These are phyloP conservation scores for Limnephilus rhombicus DNA, from an alignment of 2,888 invertebrate genomes.

Conservation along the genomic window DNA sequence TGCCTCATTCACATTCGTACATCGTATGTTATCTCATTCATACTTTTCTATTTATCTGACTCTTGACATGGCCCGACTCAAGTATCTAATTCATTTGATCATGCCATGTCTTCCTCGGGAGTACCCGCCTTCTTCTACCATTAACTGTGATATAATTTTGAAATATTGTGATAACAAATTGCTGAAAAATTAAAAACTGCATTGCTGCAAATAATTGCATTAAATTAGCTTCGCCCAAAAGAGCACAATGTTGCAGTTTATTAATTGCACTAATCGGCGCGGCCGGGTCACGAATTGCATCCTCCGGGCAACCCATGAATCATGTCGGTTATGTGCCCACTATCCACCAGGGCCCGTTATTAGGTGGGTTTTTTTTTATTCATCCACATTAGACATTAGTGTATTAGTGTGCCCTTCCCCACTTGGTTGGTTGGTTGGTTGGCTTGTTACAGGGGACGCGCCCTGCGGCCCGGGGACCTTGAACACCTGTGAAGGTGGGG, in stretches of 20 bases:
- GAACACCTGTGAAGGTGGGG: conserved; percentile 30
- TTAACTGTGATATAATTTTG: too few species aligned
- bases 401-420: not conserved
- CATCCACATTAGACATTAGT: not conserved
- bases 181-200: not conserved
- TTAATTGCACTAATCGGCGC: not conserved
- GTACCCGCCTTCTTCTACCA: too few species aligned
- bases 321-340: not conserved
- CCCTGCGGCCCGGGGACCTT: conserved; percentile 32
- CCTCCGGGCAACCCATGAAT: not conserved
- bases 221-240: not conserved
- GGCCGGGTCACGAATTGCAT: not conserved
- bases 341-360: not conserved
- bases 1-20: too few species aligned
- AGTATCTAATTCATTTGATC: too few species aligned
- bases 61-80: too few species aligned
- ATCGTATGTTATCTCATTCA: too few species aligned
- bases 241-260: not conserved
- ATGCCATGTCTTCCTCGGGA: too few species aligned
- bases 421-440: not conserved
- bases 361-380: not conserved
- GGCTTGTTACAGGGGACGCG: not conserved
- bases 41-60: too few species aligned
- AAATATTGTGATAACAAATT: too few species aligned
- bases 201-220: not conserved